Conservation (phyloP, 1,140 invertebrate species). For the Drosophila pandora region DNA sequence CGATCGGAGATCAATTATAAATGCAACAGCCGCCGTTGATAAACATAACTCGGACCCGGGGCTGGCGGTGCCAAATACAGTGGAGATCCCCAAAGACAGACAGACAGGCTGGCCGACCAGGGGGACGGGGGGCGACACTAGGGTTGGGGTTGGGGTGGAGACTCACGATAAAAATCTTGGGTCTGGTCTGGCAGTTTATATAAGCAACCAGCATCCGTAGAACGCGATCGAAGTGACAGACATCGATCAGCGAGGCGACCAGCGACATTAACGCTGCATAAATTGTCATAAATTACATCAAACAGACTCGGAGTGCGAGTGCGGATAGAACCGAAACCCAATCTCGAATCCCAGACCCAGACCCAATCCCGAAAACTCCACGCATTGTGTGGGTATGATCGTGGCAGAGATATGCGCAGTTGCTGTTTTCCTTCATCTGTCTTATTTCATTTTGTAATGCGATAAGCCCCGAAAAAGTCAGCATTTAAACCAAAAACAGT, state of each 20-base stretch:
- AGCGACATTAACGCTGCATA: conserved; percentile 82
- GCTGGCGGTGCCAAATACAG: conserved; percentile 75
- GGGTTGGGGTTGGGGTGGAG: conserved; percentile 1
- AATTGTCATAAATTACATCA: conserved; percentile 82
- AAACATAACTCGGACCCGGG: conserved; percentile 55
- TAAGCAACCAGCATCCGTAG: conserved; percentile 73
- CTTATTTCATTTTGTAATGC: conserved; percentile 28
- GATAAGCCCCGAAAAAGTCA: conserved; percentile 68
- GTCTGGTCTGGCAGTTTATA: conserved; percentile 61
- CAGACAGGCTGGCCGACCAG: neutral
- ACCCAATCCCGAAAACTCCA: conserved; percentile 26
- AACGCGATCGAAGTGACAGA: conserved; percentile 71
- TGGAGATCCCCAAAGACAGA: conserved; percentile 47
- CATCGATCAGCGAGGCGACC: conserved; percentile 75
- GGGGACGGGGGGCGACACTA: too few species aligned
- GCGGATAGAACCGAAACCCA: conserved; percentile 37
- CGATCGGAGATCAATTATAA: conserved; percentile 71
- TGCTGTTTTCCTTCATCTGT: conserved; percentile 31
- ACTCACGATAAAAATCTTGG: conserved; percentile 66
- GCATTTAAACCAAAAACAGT: conserved; percentile 75
- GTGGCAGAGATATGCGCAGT: conserved; percentile 45
- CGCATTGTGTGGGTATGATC: conserved; percentile 63
- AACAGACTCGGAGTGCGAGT: conserved; percentile 13
- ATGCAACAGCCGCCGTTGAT: conserved; percentile 67
- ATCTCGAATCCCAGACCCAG: conserved; percentile 6